phyloP scores from a whole-genome alignment of 2,113 vertebrate genomes.

The Tragelaphus imberbis region DNA sequence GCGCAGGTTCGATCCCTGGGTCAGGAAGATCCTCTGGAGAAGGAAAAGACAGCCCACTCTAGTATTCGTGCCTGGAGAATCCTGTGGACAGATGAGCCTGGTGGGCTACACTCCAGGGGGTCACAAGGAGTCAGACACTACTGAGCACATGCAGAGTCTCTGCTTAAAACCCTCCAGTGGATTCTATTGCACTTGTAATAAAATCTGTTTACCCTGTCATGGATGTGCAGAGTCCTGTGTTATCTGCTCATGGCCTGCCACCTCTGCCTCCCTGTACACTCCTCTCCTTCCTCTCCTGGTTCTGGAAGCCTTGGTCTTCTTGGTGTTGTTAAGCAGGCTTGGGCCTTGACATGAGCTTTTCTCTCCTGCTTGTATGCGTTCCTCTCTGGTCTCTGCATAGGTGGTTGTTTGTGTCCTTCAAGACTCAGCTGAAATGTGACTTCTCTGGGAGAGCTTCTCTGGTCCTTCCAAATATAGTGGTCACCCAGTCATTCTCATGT shows the following conservation, averaged over 20 bases:
- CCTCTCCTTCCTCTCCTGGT: not conserved
- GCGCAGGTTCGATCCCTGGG: accelerated
- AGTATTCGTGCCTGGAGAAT: not conserved
- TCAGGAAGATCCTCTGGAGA: not conserved
- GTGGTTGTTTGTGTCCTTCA: not conserved
- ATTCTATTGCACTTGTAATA: not conserved
- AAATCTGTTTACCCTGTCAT: accelerated
- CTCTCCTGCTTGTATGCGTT: not conserved
- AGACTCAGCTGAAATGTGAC: not conserved
- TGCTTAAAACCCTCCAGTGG: not conserved
- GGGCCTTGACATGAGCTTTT: not conserved
- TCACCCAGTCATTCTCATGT: not conserved
- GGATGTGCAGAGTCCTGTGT: not conserved
- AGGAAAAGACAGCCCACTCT: not conserved
- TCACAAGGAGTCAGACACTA: not conserved
- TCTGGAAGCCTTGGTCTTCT: not conserved
- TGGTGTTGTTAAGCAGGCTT: not conserved
- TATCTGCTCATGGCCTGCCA: not conserved
- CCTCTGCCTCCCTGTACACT: accelerated
- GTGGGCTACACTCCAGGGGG: not conserved
- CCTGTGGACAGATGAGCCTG: not conserved
- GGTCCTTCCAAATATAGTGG: too few species aligned
- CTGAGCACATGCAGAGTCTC: not conserved
- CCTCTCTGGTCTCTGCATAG: not conserved
- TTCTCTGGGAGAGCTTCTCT: not conserved